Evolutionary conservation across 2,888 invertebrate genomes (phyloP).

Genomic region (Acronicta aceris): DNA sequence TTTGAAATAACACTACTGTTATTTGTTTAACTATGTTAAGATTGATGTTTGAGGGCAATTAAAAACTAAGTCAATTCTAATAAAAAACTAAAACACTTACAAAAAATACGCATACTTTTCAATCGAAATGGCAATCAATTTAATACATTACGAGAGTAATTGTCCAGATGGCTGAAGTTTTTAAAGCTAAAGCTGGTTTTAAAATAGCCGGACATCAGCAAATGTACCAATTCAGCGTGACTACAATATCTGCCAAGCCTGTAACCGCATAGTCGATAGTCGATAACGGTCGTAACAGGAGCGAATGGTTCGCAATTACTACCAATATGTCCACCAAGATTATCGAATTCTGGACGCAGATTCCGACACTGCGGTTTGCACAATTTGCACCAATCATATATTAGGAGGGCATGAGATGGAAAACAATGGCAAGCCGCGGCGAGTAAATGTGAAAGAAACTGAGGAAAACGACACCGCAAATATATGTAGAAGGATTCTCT

Average conservation of each 20-base stretch:
- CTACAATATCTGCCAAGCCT: conserved; percentile 17
- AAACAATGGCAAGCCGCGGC: conserved; percentile 19
- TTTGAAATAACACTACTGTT: too few species aligned
- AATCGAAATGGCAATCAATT: too few species aligned
- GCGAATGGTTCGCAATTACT: conserved; percentile 39
- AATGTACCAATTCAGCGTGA: conserved; percentile 11
- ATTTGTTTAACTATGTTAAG: too few species aligned
- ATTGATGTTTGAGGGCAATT: too few species aligned
- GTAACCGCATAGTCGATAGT: conserved; percentile 34
- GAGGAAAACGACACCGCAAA: neutral
- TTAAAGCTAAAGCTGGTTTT: neutral
- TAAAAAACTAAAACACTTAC: too few species aligned
- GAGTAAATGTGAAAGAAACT: conserved; percentile 1
- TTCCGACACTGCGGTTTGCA: conserved; percentile 36
- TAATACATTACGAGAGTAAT: neutral
- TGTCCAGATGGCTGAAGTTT: neutral
- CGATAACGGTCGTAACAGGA: conserved; percentile 29
- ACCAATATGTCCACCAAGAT: conserved; percentile 41
- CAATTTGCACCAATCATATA: conserved; percentile 37
- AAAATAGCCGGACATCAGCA: conserved; percentile 24
- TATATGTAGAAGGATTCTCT: neutral
- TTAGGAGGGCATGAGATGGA: conserved; percentile 19
- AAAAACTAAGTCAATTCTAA: too few species aligned
- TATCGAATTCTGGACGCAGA: conserved; percentile 37
- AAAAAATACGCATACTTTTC: too few species aligned